Percentiles rank a stretch among this genome's conserved stretches.
Conservation (phyloP, 2,113 vertebrate species). For the Diadophis punctatus region DNA sequence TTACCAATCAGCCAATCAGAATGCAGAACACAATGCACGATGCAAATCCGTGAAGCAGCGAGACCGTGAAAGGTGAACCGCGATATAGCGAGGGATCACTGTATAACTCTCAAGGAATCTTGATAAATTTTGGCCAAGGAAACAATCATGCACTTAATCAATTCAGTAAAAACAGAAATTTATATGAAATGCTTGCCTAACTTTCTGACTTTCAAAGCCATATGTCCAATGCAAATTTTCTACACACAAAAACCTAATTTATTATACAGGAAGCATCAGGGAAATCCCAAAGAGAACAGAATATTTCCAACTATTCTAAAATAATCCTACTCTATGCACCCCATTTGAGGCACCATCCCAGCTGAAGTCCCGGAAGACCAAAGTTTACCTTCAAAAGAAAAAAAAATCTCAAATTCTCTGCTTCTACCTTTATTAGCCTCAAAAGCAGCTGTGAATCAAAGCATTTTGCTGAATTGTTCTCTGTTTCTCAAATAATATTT, state of each 20-base stretch:
- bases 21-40: too few species aligned
- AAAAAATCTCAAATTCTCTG: constrained; percentile 29
- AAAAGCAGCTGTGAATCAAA: constrained; percentile 37
- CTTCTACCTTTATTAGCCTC: constrained; percentile 60
- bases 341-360: background rate
- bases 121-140: background rate
- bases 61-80: too few species aligned
- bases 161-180: background rate
- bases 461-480: constrained; percentile 43
- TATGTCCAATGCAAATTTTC: background rate
- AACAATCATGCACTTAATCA: background rate
- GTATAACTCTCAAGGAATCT: background rate
- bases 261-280: background rate
- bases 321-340: background rate
- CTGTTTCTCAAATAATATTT: constrained; percentile 50
- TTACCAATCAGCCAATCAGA: too few species aligned
- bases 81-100: too few species aligned
- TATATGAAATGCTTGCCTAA: background rate
- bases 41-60: too few species aligned
- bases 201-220: background rate
- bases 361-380: background rate
- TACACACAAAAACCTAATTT: background rate
- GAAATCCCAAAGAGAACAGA: background rate
- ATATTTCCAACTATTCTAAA: background rate
- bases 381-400: background rate